A percentile compares a stretch with the other conserved stretches of the same genome.
Evolutionary conservation across 1,140 invertebrate genomes (phyloP).

Genomic region (Tetraneura akinire): DNA sequence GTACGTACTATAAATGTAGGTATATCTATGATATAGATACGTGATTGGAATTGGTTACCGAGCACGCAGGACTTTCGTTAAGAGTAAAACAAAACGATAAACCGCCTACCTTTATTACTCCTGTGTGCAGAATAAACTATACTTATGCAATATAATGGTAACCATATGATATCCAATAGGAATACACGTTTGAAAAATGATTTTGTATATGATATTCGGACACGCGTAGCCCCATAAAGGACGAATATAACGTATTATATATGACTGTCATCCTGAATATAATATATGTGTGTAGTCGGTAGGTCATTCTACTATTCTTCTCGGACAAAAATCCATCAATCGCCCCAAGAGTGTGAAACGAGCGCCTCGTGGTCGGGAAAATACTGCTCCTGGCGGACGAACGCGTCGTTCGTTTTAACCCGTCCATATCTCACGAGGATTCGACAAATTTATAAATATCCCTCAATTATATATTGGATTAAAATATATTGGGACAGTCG

Average conservation of each 20-base stretch:
- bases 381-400: not conserved
- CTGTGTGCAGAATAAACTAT: too few relatives aligned
- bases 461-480: too few relatives aligned
- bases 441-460: too few relatives aligned
- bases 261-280: not conserved
- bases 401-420: too few relatives aligned
- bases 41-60: constrained; percentile 32
- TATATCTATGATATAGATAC: not conserved
- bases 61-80: not conserved
- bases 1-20: too few relatives aligned
- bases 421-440: too few relatives aligned
- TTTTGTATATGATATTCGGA: constrained; percentile 15
- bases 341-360: not conserved
- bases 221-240: not conserved
- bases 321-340: not conserved
- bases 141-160: too few relatives aligned
- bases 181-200: constrained; percentile 38
- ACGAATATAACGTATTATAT: not conserved
- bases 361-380: not conserved
- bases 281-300: not conserved
- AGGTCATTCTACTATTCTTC: not conserved
- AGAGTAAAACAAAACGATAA: too few relatives aligned
- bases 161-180: not conserved
- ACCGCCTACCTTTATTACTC: too few relatives aligned
- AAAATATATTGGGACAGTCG: too few relatives aligned